These are phyloP conservation scores for Brachionichthys hirsutus DNA, from an alignment of 2,113 vertebrate species.

Conservation along the genomic window DNA sequence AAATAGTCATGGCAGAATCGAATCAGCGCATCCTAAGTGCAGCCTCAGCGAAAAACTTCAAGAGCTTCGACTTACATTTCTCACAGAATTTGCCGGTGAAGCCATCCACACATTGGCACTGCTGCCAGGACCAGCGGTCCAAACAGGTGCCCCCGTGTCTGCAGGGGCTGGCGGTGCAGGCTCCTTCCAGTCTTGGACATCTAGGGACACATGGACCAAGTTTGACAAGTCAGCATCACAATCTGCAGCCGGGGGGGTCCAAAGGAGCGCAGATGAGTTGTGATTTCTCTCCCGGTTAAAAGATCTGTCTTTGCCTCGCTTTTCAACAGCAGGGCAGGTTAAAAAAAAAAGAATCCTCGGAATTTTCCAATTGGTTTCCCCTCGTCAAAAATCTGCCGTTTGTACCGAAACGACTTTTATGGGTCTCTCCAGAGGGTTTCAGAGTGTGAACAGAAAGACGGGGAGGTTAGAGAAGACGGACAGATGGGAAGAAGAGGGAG, in stretches of 20 bases:
- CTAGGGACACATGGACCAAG: slow-evolving; percentile 73
- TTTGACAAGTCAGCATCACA: slow-evolving; percentile 45
- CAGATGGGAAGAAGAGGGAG: slow-evolving; percentile 40
- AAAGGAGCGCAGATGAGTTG: slow-evolving; percentile 45
- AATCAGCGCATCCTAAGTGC: slow-evolving; percentile 37
- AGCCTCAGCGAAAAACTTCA: slow-evolving; percentile 40
- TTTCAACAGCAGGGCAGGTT: slow-evolving; percentile 45
- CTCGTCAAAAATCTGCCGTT: slow-evolving; percentile 52
- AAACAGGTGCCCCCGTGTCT: slow-evolving; percentile 89
- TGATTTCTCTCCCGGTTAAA: slow-evolving; percentile 60
- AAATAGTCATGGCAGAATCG: slow-evolving; percentile 51
- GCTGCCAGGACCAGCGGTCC: slow-evolving; percentile 96
- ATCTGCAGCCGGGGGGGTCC: slow-evolving; percentile 20
- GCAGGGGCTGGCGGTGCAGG: slow-evolving; percentile 85
- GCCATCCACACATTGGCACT: slow-evolving; percentile 89
- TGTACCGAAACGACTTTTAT: slow-evolving; percentile 48
- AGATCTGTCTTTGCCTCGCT: slow-evolving; percentile 52
- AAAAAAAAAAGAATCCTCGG: slow-evolving; percentile 34
- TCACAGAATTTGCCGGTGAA: slow-evolving; percentile 92
- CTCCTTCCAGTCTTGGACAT: slow-evolving; percentile 91
- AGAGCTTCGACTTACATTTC: slow-evolving; percentile 83
- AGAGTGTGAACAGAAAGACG: slow-evolving; percentile 58
- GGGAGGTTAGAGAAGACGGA: slow-evolving; percentile 46
- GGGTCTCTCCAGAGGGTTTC: slow-evolving; percentile 30
- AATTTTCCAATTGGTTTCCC: slow-evolving; percentile 45